phyloP scores from a whole-genome alignment of 2,113 vertebrate species.

The Micronycteris hirsuta region DNA sequence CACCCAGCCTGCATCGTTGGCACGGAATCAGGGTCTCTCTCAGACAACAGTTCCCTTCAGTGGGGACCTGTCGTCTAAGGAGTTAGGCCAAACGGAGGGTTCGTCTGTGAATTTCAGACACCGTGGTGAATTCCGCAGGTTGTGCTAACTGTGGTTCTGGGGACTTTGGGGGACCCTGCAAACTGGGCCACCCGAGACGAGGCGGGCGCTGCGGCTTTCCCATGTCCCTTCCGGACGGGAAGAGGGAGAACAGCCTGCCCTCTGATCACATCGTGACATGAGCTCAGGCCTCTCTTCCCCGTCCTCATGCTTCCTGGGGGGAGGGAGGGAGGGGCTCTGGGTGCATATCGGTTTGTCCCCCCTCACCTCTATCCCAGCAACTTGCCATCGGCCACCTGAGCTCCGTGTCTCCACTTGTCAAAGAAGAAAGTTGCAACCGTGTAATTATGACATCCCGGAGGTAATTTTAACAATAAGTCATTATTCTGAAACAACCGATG shows the following conservation, averaged over 20 bases:
- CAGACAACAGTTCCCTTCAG: neutral
- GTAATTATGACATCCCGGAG: constrained; percentile 66
- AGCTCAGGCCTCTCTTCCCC: neutral
- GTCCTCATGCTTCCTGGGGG: neutral
- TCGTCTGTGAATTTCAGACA: neutral
- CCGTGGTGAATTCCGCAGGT: neutral
- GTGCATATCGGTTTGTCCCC: neutral
- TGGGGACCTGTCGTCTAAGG: neutral
- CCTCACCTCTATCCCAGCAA: neutral
- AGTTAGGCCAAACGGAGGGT: neutral
- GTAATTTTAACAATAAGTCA: constrained; percentile 73
- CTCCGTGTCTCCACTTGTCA: neutral
- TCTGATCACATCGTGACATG: neutral
- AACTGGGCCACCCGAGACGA: neutral
- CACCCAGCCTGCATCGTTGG: neutral
- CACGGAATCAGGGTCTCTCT: neutral
- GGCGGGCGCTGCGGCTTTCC: neutral
- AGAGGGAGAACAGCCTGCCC: neutral
- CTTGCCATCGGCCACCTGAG: neutral
- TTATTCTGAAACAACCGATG: constrained; percentile 68
- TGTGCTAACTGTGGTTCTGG: neutral
- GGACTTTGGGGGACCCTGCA: neutral
- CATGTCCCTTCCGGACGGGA: neutral
- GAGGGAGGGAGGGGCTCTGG: too few relatives aligned
- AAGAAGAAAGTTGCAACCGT: constrained; percentile 56